Percentiles rank a stretch among this genome's conserved stretches.
Conservation (phyloP, 2,888 invertebrate genomes). For the Athalia rosae region DNA sequence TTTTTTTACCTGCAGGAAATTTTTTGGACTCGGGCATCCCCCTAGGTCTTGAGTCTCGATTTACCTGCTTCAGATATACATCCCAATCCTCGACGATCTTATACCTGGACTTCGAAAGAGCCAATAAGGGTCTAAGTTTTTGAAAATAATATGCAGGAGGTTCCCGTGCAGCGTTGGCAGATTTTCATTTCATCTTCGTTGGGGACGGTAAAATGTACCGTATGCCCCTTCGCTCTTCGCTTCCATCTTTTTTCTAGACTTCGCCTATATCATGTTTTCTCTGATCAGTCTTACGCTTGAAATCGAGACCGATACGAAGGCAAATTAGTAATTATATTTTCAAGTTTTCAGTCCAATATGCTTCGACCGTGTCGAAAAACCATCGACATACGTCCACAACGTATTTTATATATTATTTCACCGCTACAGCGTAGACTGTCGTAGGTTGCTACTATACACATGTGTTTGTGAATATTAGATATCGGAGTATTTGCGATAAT, state of each 20-base stretch:
- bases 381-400: neutral
- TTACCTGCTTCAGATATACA: neutral
- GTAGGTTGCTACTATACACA: too few relatives aligned
- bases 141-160: conserved; percentile 26
- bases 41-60: neutral
- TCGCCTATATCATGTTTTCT: neutral
- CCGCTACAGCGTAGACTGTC: neutral
- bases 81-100: conserved; percentile 19
- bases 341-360: neutral
- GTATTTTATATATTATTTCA: neutral
- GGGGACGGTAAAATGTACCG: neutral
- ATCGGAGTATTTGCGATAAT: neutral
- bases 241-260: neutral
- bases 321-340: neutral
- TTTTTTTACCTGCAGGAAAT: neutral
- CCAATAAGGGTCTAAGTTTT: conserved; percentile 39
- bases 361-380: neutral
- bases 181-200: conserved; percentile 17
- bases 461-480: neutral
- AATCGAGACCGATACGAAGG: neutral
- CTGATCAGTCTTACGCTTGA: too few relatives aligned
- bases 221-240: neutral
- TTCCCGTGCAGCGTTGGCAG: conserved; percentile 29
- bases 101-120: conserved; percentile 28
- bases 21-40: neutral